Evolutionary conservation across 1,140 invertebrate species (phyloP), one percentile per base, ranked within the genome.

Genomic region (Papilio aristodemus): DNA sequence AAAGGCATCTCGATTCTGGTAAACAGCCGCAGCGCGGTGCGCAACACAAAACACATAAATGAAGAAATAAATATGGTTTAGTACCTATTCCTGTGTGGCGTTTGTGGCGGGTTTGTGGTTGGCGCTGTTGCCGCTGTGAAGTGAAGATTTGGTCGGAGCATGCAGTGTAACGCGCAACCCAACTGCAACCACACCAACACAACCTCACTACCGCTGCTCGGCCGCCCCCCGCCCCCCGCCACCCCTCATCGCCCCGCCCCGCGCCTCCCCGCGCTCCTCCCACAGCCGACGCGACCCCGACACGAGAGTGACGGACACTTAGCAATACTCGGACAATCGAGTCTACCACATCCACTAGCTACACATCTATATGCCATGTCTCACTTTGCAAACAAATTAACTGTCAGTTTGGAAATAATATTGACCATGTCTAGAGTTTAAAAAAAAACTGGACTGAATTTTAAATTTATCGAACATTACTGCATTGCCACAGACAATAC

Each of bases 111-210:
- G 78, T 85, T 85, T 85, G 81, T 89, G 80, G 86, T 85, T 81
- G 84, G 81, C 85, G 86, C 84, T 81, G 89, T 87, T 81, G 87
- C 85, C 89, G 87, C 84, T 85, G 89, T 86, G 86, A 80, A 85
- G 89, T 89, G 89, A 79, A 85, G 89, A 84, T 89, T 89, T 89
- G 87, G 86, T 87, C 89, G 89, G 89, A 87, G 89, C 89, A 89
- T 89, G 89, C 89, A 91, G 89, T 89, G 89, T 89, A 89, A 91
- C 87, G 89, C 89, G 89, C 86, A 91, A 91, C 85, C 89, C 89
- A 86, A 91, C 89, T 91, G 89, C 89, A 91, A 91, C 89, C 89
- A 91, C 86, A 86, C 85, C 85, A 87, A 84, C 80, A 87, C 85
- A 87, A 89, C 84, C 87, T 88, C 83, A 87, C 86, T 87, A 84